Percentiles rank a stretch among this genome's conserved stretches.
Conservation (phyloP, 2,113 vertebrate genomes). For the Istiophorus platypterus region DNA sequence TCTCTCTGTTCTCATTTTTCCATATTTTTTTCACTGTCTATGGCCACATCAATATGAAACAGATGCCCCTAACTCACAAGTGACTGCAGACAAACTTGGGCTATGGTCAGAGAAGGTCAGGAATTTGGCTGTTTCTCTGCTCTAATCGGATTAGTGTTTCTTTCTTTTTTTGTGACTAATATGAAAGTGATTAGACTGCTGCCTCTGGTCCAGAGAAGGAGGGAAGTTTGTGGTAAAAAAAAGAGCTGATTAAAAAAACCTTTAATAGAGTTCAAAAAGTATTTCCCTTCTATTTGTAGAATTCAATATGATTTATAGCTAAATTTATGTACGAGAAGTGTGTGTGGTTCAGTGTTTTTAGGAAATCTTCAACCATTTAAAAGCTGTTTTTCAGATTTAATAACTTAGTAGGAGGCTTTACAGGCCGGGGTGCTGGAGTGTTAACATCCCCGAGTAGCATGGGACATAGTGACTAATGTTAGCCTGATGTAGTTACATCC, state of each 20-base stretch:
- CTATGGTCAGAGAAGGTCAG: slow-evolving; percentile 60
- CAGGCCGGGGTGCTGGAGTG: neutral
- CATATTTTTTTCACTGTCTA: slow-evolving; percentile 34
- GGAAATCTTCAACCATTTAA: neutral
- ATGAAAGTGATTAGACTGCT: slow-evolving; percentile 65
- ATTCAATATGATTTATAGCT: neutral
- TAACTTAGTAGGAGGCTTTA: neutral
- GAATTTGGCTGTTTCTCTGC: slow-evolving; percentile 70
- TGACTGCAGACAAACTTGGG: slow-evolving; percentile 60
- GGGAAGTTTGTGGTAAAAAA: slow-evolving; percentile 19
- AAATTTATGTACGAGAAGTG: neutral
- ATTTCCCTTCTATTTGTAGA: neutral
- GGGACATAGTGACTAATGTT: neutral
- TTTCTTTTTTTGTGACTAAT: slow-evolving; percentile 57
- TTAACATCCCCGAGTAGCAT: neutral
- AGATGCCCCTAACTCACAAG: slow-evolving; percentile 59
- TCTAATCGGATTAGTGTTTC: slow-evolving; percentile 65
- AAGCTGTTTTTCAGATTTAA: neutral
- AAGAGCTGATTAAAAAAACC: slow-evolving; percentile 19
- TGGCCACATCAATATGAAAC: slow-evolving; percentile 69
- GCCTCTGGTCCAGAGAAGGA: slow-evolving; percentile 16
- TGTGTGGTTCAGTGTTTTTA: neutral
- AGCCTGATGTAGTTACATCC: neutral
- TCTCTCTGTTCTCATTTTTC: slow-evolving; percentile 49
- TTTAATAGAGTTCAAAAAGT: slow-evolving; percentile 16